Conservation (phyloP, 2,888 invertebrate genomes). For the Drosophila meridiana region DNA sequence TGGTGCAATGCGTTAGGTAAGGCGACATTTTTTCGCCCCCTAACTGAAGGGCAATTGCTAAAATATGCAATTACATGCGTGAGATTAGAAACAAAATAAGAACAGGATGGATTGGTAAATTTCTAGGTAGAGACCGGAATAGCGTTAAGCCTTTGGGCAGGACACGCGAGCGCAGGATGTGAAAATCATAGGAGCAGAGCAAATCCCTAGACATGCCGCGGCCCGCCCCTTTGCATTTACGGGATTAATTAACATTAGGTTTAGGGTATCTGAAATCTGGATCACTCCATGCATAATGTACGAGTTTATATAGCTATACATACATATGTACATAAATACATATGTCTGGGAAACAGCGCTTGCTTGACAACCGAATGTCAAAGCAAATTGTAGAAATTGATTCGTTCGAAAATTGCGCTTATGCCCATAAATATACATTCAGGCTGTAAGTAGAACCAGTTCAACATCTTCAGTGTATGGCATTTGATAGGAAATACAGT, state of each 20-base stretch:
- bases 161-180: slow-evolving; percentile 67
- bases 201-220: slow-evolving; percentile 49
- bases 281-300: slow-evolving; percentile 50
- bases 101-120: neutral
- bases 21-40: slow-evolving; percentile 44
- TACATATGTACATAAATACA: neutral
- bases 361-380: slow-evolving; percentile 78
- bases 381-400: slow-evolving; percentile 67
- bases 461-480: slow-evolving; percentile 29
- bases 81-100: slow-evolving; percentile 57
- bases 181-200: slow-evolving; percentile 71
- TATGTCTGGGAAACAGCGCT: neutral
- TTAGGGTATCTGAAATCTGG: slow-evolving; percentile 47
- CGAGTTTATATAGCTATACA: slow-evolving; percentile 5
- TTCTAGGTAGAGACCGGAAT: slow-evolving; percentile 51
- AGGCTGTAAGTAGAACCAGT: slow-evolving; percentile 29
- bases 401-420: slow-evolving; percentile 56
- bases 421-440: neutral
- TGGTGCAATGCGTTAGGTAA: slow-evolving; percentile 27
- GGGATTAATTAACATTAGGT: slow-evolving; percentile 79
- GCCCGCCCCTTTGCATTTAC: slow-evolving; percentile 40
- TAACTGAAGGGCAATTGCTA: slow-evolving; percentile 22
- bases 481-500: slow-evolving; percentile 54
- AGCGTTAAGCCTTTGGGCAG: slow-evolving; percentile 43
- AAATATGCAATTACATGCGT: slow-evolving; percentile 73